These are phyloP conservation scores for Caranx ignobilis DNA, from an alignment of 2,113 vertebrate species.

Conservation along the genomic window DNA sequence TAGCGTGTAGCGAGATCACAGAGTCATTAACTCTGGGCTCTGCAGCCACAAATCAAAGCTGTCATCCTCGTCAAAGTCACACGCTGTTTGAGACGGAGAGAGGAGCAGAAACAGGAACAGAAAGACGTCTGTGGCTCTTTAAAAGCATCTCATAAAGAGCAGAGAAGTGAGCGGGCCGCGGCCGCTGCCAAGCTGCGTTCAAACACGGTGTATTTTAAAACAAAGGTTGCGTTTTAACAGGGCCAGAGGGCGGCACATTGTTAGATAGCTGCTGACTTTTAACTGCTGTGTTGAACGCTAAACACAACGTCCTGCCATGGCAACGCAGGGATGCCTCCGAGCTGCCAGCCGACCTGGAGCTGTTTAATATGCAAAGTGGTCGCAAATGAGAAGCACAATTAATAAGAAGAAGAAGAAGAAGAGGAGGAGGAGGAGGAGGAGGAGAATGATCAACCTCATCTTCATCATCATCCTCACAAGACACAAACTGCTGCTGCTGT, in stretches of 20 bases:
- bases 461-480: not conserved
- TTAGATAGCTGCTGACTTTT: constrained; percentile 31
- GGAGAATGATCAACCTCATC: not conserved
- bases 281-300: constrained; percentile 35
- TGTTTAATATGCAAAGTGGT: constrained; percentile 17
- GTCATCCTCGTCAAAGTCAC: not conserved
- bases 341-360: constrained; percentile 14
- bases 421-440: not conserved
- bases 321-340: constrained; percentile 16
- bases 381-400: constrained; percentile 34
- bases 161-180: not conserved
- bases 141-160: constrained; percentile 29
- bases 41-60: constrained; percentile 39
- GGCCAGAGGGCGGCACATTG: constrained; percentile 45
- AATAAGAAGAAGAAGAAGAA: not conserved
- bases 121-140: constrained; percentile 5
- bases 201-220: constrained; percentile 53
- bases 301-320: constrained; percentile 44
- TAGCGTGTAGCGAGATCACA: constrained; percentile 8
- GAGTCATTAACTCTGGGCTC: not conserved
- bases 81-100: not conserved
- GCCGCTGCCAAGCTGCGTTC: constrained; percentile 36
- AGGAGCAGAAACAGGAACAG: not conserved
- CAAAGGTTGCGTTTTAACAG: constrained; percentile 50
- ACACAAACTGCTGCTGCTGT: not conserved